These are phyloP conservation scores for Drosophila serrata DNA, from an alignment of 1,140 invertebrate genomes.

Conservation along the genomic window DNA sequence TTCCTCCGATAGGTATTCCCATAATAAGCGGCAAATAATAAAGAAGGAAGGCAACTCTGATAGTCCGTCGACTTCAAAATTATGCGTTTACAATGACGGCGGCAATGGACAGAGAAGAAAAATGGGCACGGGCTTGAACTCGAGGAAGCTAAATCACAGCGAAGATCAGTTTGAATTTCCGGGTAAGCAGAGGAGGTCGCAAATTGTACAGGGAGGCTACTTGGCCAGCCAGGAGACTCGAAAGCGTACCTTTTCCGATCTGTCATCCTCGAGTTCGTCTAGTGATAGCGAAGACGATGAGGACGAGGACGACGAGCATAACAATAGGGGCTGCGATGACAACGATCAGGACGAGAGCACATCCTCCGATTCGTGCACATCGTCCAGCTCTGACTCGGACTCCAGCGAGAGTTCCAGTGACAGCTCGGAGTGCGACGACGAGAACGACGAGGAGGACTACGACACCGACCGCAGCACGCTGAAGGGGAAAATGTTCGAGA, in stretches of 20 bases:
- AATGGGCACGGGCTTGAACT: conserved; percentile 18
- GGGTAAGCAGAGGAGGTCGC: conserved; percentile 56
- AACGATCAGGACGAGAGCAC: conserved; percentile 79
- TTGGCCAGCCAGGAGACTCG: conserved; percentile 58
- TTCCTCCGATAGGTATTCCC: conserved; percentile 33
- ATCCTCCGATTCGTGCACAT: conserved; percentile 84
- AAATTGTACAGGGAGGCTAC: conserved; percentile 50
- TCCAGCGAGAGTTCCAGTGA: conserved; percentile 81
- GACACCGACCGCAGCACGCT: conserved; percentile 77
- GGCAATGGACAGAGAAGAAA: conserved; percentile 57
- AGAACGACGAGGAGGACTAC: conserved; percentile 79
- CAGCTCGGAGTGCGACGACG: conserved; percentile 80
- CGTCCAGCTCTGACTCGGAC: conserved; percentile 85
- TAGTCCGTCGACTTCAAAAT: conserved; percentile 68
- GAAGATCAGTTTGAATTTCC: conserved; percentile 53
- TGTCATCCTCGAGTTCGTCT: conserved; percentile 77
- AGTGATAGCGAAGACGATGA: conserved; percentile 84
- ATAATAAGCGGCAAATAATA: conserved; percentile 60
- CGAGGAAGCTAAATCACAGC: conserved; percentile 28
- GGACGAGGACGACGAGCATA: conserved; percentile 73
- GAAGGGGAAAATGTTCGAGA: conserved; percentile 74
- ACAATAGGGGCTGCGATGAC: conserved; percentile 66
- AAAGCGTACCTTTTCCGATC: conserved; percentile 76
- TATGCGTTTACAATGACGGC: conserved; percentile 46
- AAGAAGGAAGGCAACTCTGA: conserved; percentile 60